These are phyloP conservation scores for Sarotherodon lohbergeri DNA, from an alignment of 2,113 vertebrate genomes.

Conservation along the genomic window DNA sequence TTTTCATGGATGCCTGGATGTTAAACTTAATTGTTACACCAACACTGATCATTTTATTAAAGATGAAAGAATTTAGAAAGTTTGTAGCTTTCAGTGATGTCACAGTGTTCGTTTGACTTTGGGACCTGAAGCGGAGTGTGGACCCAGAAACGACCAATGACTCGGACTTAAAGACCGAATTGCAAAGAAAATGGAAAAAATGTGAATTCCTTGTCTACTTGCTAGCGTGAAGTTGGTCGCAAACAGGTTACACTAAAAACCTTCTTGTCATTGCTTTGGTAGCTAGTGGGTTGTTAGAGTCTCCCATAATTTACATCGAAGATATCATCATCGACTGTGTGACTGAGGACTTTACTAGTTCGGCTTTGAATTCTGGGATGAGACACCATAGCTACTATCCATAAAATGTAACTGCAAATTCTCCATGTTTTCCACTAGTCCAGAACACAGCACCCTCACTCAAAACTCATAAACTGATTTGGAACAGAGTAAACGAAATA, in stretches of 20 bases:
- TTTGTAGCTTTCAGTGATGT: neutral
- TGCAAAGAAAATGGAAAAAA: neutral
- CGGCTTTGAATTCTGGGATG: neutral
- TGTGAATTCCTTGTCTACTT: neutral
- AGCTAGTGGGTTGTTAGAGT: neutral
- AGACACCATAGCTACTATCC: neutral
- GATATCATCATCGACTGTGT: neutral
- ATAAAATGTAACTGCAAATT: neutral
- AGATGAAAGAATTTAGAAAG: neutral
- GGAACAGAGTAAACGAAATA: neutral
- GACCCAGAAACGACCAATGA: neutral
- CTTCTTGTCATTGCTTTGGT: neutral
- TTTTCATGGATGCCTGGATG: neutral
- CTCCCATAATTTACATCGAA: neutral
- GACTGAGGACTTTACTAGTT: neutral
- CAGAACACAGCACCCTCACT: neutral
- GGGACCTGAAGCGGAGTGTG: neutral
- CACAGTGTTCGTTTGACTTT: neutral
- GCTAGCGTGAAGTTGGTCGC: neutral
- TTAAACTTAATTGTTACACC: neutral
- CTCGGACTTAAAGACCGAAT: neutral
- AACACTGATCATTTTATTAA: neutral
- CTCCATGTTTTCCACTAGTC: neutral
- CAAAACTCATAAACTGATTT: neutral
- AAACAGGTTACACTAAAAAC: neutral